These are phyloP conservation scores for Actinia tenebrosa DNA, from an alignment of 64 coral and sea anemone genomes.

Conservation along the genomic window DNA sequence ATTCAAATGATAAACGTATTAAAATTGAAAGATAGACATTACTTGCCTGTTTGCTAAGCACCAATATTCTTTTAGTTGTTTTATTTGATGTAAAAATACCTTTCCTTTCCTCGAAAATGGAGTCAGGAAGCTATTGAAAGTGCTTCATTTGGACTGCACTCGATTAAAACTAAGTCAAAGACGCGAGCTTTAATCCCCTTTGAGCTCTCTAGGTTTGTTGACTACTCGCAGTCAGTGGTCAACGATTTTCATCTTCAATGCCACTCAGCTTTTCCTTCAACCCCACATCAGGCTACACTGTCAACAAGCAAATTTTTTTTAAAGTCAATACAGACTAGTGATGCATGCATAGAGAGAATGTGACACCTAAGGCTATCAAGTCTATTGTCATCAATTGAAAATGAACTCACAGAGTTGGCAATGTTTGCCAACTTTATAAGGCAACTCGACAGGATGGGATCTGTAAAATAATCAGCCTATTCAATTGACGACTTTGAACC, in stretches of 20 bases:
- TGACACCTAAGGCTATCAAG: neutral
- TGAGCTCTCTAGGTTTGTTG: neutral
- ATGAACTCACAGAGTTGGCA: neutral
- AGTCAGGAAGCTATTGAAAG: neutral
- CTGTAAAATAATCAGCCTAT: neutral
- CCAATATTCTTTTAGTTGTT: too few relatives aligned
- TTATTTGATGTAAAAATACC: too few relatives aligned
- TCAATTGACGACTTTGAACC: neutral
- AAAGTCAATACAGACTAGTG: neutral
- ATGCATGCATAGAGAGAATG: neutral
- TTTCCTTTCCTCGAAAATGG: too few relatives aligned
- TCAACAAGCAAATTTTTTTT: neutral
- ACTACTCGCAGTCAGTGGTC: neutral
- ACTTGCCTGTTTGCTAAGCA: too few relatives aligned
- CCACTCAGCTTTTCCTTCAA: neutral
- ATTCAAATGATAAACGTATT: too few relatives aligned
- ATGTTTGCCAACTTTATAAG: conserved; percentile 1
- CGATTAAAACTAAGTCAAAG: neutral
- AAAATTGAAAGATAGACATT: too few relatives aligned
- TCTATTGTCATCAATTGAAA: neutral
- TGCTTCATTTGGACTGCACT: neutral
- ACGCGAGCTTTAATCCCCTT: neutral
- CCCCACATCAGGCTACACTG: neutral
- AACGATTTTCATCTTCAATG: neutral
- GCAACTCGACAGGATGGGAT: neutral